phyloP scores from a whole-genome alignment of 1,140 invertebrate species.

The Euschistus heros region DNA sequence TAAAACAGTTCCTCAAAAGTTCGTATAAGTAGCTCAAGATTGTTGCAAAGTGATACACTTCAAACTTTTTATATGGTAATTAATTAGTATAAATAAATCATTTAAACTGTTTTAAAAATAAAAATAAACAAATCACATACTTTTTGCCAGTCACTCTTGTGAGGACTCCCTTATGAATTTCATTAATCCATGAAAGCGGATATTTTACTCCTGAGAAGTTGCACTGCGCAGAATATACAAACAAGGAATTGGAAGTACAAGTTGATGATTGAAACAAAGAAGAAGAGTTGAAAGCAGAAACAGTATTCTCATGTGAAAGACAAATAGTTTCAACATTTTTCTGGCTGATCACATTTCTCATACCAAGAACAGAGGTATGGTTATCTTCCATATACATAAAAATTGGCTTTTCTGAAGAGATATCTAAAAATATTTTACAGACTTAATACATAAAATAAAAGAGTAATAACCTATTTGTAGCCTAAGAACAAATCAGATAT shows the following conservation, averaged over 20 bases:
- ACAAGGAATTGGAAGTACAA: slow-evolving; percentile 48
- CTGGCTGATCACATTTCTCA: slow-evolving; percentile 54
- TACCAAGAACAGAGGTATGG: slow-evolving; percentile 89
- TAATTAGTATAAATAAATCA: too few species aligned
- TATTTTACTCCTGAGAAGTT: slow-evolving; percentile 92
- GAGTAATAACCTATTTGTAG: too few species aligned
- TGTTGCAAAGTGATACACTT: too few species aligned
- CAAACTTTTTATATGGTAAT: too few species aligned
- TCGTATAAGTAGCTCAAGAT: too few species aligned
- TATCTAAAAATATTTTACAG: too few species aligned
- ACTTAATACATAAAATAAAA: too few species aligned
- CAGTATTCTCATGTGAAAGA: slow-evolving; percentile 34
- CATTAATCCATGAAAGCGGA: slow-evolving; percentile 59
- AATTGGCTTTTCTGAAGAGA: not conserved
- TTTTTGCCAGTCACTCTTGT: not conserved
- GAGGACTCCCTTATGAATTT: slow-evolving; percentile 46
- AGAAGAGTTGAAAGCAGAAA: slow-evolving; percentile 34
- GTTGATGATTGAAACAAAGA: slow-evolving; percentile 79
- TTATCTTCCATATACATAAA: slow-evolving; percentile 82
- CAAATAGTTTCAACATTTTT: slow-evolving; percentile 36
- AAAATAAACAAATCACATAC: not conserved
- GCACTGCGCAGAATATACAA: slow-evolving; percentile 84
- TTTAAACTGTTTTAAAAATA: too few species aligned
- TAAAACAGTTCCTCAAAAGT: too few species aligned
- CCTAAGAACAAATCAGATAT: too few species aligned